Conservation (phyloP, 2,113 vertebrate genomes). For the Seriola quinqueradiata region DNA sequence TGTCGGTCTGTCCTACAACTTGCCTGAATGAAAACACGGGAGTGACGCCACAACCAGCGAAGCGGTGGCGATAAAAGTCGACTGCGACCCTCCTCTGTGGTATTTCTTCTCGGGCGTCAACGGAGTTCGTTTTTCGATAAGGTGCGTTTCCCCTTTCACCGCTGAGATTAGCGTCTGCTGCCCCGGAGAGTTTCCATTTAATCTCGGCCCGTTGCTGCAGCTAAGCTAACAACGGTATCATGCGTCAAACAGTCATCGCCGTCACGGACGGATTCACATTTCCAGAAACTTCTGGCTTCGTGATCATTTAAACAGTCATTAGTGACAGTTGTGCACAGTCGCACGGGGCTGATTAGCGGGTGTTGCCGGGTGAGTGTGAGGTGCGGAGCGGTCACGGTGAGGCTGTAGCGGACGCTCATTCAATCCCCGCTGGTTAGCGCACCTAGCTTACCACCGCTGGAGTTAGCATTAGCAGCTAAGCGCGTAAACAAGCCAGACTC, state of each 20-base stretch:
- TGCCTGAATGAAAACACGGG: constrained; percentile 76
- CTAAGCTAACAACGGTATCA: constrained; percentile 45
- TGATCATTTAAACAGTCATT: not conserved
- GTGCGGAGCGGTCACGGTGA: not conserved
- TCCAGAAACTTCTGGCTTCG: constrained; percentile 63
- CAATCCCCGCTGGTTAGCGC: constrained; percentile 29
- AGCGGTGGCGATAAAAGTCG: constrained; percentile 10
- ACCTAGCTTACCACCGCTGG: constrained; percentile 3
- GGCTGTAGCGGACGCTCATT: not conserved
- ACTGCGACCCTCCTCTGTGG: not conserved
- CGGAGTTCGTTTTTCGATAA: not conserved
- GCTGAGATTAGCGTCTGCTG: fast-evolving
- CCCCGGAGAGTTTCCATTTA: not conserved
- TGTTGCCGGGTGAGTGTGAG: not conserved
- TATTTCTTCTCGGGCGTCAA: not conserved
- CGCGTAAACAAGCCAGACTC: constrained; percentile 25
- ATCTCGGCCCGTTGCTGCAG: not conserved
- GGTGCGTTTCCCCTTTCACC: constrained; percentile 15
- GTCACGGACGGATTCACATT: constrained; percentile 41
- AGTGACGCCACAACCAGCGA: constrained; percentile 43
- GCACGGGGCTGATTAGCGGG: not conserved
- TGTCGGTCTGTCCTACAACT: constrained; percentile 32
- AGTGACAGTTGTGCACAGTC: fast-evolving
- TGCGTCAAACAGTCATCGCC: constrained; percentile 62
- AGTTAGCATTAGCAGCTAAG: constrained; percentile 6